Evolutionary conservation across 2,113 vertebrate genomes (phyloP).

Genomic region (Chrysemys picta): DNA sequence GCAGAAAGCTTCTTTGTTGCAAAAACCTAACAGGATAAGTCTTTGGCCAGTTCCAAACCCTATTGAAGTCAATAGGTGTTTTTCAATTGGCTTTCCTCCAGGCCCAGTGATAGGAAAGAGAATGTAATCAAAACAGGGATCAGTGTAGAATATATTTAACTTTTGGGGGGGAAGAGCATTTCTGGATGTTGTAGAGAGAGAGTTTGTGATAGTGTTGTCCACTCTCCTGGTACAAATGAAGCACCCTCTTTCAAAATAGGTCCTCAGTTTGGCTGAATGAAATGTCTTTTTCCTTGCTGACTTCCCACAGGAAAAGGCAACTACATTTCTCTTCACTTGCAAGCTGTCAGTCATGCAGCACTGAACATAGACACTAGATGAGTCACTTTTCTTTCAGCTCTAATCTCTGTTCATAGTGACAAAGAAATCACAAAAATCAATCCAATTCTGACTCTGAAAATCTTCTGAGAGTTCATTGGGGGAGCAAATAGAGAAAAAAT

Average conservation of each 20-base stretch:
- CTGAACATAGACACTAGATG: constrained; percentile 44
- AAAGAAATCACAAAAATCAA: constrained; percentile 75
- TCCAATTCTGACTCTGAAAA: constrained; percentile 43
- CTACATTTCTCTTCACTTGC: constrained; percentile 46
- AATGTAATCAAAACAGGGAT: neutral
- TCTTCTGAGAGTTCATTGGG: constrained; percentile 7
- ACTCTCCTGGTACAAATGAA: neutral
- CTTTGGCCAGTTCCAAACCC: neutral
- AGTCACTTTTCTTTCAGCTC: constrained; percentile 64
- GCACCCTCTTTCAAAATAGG: constrained; percentile 16
- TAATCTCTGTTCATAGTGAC: constrained; percentile 71
- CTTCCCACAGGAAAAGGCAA: constrained; percentile 32
- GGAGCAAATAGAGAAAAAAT: neutral
- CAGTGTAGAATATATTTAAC: neutral
- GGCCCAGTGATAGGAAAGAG: neutral
- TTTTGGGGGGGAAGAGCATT: neutral
- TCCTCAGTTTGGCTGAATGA: neutral
- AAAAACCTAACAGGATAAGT: neutral
- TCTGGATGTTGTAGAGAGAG: neutral
- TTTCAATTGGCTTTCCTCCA: neutral
- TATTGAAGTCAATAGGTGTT: neutral
- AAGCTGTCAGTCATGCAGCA: constrained; percentile 66
- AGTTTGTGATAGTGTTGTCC: neutral
- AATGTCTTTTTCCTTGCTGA: constrained; percentile 3
- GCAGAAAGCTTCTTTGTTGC: neutral